Evolutionary conservation across 2,888 invertebrate genomes (phyloP).

Genomic region (Drosophila diplacantha): DNA sequence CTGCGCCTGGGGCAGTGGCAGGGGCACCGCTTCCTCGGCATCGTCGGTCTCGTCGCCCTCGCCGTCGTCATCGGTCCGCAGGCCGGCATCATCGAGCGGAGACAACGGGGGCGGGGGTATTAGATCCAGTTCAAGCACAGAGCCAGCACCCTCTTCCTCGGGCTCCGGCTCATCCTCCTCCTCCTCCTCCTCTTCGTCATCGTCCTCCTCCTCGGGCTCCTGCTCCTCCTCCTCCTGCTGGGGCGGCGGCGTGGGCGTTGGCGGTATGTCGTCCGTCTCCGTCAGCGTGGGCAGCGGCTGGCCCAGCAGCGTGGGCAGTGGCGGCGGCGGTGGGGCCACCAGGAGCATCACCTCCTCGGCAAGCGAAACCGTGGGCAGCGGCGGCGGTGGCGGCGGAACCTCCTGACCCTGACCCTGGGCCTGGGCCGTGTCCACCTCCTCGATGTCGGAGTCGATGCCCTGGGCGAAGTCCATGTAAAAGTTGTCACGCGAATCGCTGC

Average conservation of each 20-base stretch:
- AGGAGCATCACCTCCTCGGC: slow-evolving; percentile 57
- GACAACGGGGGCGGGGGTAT: slow-evolving; percentile 71
- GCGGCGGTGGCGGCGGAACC: slow-evolving; percentile 44
- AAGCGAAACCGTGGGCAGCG: slow-evolving; percentile 50
- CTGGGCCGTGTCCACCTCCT: slow-evolving; percentile 86
- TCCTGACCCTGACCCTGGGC: slow-evolving; percentile 59
- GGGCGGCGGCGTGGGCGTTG: slow-evolving; percentile 70
- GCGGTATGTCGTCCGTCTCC: slow-evolving; percentile 74
- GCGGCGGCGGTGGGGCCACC: slow-evolving; percentile 61
- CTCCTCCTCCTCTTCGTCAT: background rate
- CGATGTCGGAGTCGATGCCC: slow-evolving; percentile 93
- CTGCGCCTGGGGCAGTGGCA: slow-evolving; percentile 29
- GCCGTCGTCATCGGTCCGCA: slow-evolving; percentile 57
- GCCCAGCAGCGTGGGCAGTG: slow-evolving; percentile 45
- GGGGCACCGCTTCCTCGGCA: slow-evolving; percentile 52
- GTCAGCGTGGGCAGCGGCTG: slow-evolving; percentile 70
- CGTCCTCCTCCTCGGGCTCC: slow-evolving; percentile 1
- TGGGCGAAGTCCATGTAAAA: slow-evolving; percentile 95
- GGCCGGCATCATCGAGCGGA: slow-evolving; percentile 55
- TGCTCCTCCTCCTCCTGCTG: slow-evolving; percentile 11
- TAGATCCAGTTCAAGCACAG: slow-evolving; percentile 68
- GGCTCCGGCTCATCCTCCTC: slow-evolving; percentile 2
- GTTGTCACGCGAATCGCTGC: slow-evolving; percentile 91
- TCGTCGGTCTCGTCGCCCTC: slow-evolving; percentile 60
- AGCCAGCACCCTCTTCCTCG: slow-evolving; percentile 8